Conservation (phyloP, 2,797 vertebrate species). For the Taenioides sp. region DNA sequence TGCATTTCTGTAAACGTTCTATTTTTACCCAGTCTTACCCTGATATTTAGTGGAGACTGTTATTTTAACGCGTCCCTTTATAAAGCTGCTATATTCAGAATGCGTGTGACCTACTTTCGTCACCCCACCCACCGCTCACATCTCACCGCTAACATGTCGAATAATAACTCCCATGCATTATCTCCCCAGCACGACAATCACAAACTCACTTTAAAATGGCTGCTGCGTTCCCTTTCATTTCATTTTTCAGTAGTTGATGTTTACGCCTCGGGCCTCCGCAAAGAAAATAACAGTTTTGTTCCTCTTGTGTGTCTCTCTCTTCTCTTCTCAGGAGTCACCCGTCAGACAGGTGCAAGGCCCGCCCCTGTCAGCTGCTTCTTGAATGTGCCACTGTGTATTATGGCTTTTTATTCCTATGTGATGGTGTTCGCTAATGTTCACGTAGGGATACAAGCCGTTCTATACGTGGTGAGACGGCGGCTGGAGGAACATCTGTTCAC, state of each 20-base stretch:
- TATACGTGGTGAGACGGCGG: constrained; percentile 92
- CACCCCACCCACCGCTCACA: background rate
- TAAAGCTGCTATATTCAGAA: background rate
- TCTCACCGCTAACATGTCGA: background rate
- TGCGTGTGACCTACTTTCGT: constrained; percentile 1
- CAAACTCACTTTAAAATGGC: background rate
- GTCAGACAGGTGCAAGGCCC: constrained; percentile 11
- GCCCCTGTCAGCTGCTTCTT: constrained; percentile 1
- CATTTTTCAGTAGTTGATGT: constrained; percentile 10
- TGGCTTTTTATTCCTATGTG: constrained; percentile 99
- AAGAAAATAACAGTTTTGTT: constrained; percentile 30
- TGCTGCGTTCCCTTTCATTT: constrained; percentile 2
- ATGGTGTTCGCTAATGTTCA: constrained; percentile 90
- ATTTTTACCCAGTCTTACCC: background rate
- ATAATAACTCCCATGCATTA: background rate
- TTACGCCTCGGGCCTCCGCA: constrained; percentile 17
- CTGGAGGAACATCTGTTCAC: constrained; percentile 28
- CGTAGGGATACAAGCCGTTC: constrained; percentile 99
- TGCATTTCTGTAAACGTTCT: no score
- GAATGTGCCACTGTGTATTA: constrained; percentile 91
- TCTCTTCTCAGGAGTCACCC: constrained; percentile 40
- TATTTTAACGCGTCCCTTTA: background rate
- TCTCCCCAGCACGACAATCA: background rate
- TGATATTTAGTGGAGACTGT: background rate
- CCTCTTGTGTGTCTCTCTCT: constrained; percentile 2